These are phyloP conservation scores for Heliconius erato DNA, from an alignment of 2,888 invertebrate species.

Conservation along the genomic window DNA sequence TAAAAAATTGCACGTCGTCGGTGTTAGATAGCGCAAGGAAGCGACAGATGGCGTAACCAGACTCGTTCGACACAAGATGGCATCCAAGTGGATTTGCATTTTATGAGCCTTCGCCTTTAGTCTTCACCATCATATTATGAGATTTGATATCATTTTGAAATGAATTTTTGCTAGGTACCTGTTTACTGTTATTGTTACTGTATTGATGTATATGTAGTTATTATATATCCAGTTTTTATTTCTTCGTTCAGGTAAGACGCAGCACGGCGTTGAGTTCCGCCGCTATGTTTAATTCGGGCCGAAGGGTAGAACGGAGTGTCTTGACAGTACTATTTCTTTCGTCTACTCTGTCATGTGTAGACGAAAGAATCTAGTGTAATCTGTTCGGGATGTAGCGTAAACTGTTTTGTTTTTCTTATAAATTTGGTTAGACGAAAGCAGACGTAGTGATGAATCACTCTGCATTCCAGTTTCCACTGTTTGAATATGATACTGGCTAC, in stretches of 20 bases:
- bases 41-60: slow-evolving; percentile 49
- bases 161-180: not conserved
- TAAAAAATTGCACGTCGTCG: slow-evolving; percentile 4
- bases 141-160: slow-evolving; percentile 16
- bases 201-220: not conserved
- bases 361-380: too few relatives aligned
- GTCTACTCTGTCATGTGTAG: too few relatives aligned
- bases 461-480: not conserved
- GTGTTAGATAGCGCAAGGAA: slow-evolving; percentile 35
- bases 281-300: too few relatives aligned
- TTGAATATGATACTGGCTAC: not conserved
- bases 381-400: too few relatives aligned
- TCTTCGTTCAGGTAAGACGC: not conserved
- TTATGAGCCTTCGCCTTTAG: slow-evolving; percentile 30
- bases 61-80: slow-evolving; percentile 27
- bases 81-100: slow-evolving; percentile 32
- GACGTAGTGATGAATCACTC: not conserved
- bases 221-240: not conserved
- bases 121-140: slow-evolving; percentile 6
- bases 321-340: not conserved
- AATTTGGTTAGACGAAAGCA: too few relatives aligned
- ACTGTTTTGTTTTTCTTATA: too few relatives aligned
- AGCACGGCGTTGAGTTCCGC: not conserved
- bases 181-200: not conserved
- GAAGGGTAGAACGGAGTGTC: not conserved